Evolutionary conservation across 1,140 invertebrate genomes (phyloP).

Genomic region (Uloborus diversus): DNA sequence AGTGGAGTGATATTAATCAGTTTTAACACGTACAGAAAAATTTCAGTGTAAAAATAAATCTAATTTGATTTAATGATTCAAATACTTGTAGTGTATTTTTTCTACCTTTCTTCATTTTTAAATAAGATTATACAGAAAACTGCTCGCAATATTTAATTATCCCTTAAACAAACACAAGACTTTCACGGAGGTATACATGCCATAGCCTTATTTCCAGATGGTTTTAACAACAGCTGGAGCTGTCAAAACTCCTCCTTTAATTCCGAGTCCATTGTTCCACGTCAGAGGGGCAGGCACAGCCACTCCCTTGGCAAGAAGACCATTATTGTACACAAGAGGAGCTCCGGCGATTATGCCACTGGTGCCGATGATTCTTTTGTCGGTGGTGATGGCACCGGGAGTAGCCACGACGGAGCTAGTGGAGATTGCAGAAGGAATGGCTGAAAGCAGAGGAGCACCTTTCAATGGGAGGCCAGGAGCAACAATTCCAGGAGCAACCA

Average conservation of each 20-base stretch:
- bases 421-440: not conserved
- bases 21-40: too few species aligned
- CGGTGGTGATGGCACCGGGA: constrained; percentile 18
- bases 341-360: not conserved
- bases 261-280: not conserved
- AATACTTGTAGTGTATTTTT: too few species aligned
- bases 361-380: constrained; percentile 22
- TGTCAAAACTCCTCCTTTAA: not conserved
- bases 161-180: too few species aligned
- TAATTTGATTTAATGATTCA: too few species aligned
- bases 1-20: too few species aligned
- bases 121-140: too few species aligned
- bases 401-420: constrained; percentile 7
- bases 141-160: too few species aligned
- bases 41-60: too few species aligned
- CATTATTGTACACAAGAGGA: not conserved
- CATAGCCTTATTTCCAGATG: not conserved
- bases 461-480: not conserved
- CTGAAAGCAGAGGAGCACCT: not conserved
- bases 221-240: not conserved
- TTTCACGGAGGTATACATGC: too few species aligned
- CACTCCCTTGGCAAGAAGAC: not conserved
- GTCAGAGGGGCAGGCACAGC: not conserved
- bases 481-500: not conserved
- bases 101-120: too few species aligned